Conservation (phyloP, 2,888 invertebrate species). For the Branchipolynoe longqiensis region DNA sequence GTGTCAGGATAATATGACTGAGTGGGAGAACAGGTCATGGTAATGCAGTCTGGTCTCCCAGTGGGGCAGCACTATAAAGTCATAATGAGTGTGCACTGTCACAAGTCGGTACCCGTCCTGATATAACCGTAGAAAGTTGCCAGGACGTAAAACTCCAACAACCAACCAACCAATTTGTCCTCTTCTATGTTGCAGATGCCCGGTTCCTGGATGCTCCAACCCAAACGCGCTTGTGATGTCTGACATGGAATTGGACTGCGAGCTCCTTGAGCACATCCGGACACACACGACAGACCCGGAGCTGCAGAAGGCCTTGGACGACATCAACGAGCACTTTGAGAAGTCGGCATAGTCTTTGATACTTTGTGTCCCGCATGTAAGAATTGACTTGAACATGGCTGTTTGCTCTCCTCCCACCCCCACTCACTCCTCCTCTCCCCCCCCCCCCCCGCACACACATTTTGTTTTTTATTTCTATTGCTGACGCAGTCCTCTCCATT, state of each 20-base stretch:
- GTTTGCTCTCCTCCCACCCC: neutral
- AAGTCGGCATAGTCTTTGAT: neutral
- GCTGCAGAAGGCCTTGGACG: neutral
- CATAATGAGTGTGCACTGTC: no score
- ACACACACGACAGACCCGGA: slow-evolving; percentile 9
- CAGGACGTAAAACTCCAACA: no score
- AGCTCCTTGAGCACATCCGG: slow-evolving; percentile 55
- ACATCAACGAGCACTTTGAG: neutral
- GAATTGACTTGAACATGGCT: neutral
- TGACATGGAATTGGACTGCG: slow-evolving; percentile 60
- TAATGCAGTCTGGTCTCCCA: no score
- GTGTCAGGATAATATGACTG: no score
- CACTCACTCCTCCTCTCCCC: no score
- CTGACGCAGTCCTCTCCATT: no score
- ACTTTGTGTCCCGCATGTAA: neutral
- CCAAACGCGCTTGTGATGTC: slow-evolving; percentile 52
- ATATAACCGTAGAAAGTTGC: no score
- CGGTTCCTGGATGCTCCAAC: slow-evolving; percentile 66
- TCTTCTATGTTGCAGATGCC: slow-evolving; percentile 59
- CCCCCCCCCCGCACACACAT: no score
- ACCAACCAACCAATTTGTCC: neutral
- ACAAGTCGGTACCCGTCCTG: no score
- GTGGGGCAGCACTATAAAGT: no score
- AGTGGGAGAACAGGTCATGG: no score
- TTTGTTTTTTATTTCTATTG: no score